These are phyloP conservation scores for Parauchenoglanis ngamensis DNA, from an alignment of 2,797 vertebrate genomes.

Conservation along the genomic window DNA sequence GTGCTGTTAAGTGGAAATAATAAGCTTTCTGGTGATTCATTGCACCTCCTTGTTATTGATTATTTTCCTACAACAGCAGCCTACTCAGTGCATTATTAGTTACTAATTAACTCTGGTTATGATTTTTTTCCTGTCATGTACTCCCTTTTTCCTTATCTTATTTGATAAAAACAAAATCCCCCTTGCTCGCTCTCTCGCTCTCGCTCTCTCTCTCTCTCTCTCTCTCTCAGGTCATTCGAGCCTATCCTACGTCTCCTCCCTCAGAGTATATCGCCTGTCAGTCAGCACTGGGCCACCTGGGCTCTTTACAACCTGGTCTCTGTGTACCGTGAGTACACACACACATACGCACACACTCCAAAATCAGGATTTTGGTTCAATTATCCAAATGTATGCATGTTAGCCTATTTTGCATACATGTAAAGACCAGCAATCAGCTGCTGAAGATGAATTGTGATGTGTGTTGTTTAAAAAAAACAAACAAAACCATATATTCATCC, in stretches of 20 bases:
- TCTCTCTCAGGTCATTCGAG: slow-evolving; percentile 88
- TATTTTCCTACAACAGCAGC: not conserved
- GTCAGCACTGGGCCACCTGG: slow-evolving; percentile 99
- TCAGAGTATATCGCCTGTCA: slow-evolving; percentile 91
- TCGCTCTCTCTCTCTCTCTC: not conserved
- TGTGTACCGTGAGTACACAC: slow-evolving; percentile 91
- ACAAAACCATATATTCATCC: not conserved
- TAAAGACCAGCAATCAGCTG: not conserved
- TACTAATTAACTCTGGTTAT: not conserved
- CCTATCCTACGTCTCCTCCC: slow-evolving; percentile 95
- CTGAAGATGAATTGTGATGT: not conserved
- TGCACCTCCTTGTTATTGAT: not conserved
- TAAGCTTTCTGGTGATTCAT: not conserved
- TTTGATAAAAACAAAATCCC: too few relatives aligned
- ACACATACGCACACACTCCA: slow-evolving; percentile 16
- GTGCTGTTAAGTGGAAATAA: not conserved
- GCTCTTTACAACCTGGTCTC: slow-evolving; percentile 96
- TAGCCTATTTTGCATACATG: not conserved
- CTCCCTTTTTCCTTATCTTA: too few relatives aligned
- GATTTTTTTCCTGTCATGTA: too few relatives aligned
- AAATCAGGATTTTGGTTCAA: too few relatives aligned
- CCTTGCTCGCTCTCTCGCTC: too few relatives aligned
- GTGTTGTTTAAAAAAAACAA: not conserved
- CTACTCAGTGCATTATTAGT: not conserved
- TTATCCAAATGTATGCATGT: too few relatives aligned